Evolutionary conservation across 1,140 invertebrate species (phyloP), one percentile per base, ranked within the genome.

Genomic region (Galleria mellonella): DNA sequence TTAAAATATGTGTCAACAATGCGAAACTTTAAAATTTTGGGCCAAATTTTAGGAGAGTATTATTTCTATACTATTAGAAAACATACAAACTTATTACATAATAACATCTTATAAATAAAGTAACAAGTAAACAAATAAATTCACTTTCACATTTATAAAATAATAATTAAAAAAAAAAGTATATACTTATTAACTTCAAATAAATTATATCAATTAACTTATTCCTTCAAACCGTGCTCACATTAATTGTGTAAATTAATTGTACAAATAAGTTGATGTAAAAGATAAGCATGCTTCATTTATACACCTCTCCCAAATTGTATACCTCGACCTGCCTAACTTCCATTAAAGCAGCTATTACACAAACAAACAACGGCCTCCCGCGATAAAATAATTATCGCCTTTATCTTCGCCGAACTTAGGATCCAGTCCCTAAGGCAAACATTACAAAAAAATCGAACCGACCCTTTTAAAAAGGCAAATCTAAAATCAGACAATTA

Each of bases 331-430:
- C 65, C 67, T 67, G 65, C 62, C 65, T 59, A 62, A 67, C 63
- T 71, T 76, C 72, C 76, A 84, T 83, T 84, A 84, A 75, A 79
- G 73, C 69, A 62, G 72, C 76, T 77, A 83, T 84, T 84, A 84
- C 66, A 83, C 66, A 82, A 84, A 84, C 81, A 84, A 84, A 83
- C 78, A 84, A 79, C 72, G 61, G 72, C 74, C 72, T 70, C 68
- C 61, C 52, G 58, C 76, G 71, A 83, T 84, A 81, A 83, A 84
- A 82, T 81, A 84, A 83, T 84, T 84, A 83, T 81, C 78, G 68
- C 74, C 74, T 82, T 78, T 69, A 82, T 78, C 76, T 69, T 30
- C 45, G 59, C 75, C 72, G 73, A 75, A 63, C 62, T 62, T 70
- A 74, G 56, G 62, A 45, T 51, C 44, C 32, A 53, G 47, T 58